Conservation (phyloP, 1,140 invertebrate species). For the Apis laboriosa region DNA sequence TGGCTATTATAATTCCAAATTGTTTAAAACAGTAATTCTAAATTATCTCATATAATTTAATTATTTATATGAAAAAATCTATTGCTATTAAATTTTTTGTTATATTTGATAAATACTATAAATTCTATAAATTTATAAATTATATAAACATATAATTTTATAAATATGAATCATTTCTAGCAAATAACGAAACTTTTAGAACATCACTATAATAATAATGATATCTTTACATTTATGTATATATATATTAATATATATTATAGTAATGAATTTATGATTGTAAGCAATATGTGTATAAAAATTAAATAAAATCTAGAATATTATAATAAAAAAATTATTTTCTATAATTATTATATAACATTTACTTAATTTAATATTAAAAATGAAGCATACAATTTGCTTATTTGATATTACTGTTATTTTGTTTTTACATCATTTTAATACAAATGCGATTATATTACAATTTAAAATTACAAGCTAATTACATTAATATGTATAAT, state of each 20-base stretch:
- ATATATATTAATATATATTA: constrained; percentile 28
- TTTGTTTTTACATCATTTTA: constrained; percentile 12
- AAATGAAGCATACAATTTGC: not conserved
- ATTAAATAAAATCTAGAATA: constrained; percentile 20
- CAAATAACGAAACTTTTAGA: too few relatives aligned
- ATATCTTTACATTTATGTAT: constrained; percentile 9
- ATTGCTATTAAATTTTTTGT: constrained; percentile 15
- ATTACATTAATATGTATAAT: constrained; percentile 15
- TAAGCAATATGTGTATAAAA: constrained; percentile 15
- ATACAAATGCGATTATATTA: constrained; percentile 19
- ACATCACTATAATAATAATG: not conserved
- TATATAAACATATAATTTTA: too few relatives aligned
- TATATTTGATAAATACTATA: constrained; percentile 2
- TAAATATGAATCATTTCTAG: too few relatives aligned
- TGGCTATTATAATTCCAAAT: too few relatives aligned
- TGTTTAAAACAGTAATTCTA: too few relatives aligned
- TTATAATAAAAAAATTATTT: constrained; percentile 1
- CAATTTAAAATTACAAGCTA: constrained; percentile 25
- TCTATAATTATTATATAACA: not conserved
- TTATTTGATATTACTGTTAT: constrained; percentile 12
- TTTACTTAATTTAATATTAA: not conserved
- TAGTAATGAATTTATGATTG: constrained; percentile 16
- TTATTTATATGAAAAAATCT: not conserved
- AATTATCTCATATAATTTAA: not conserved
- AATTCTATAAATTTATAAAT: too few relatives aligned